phyloP scores from a whole-genome alignment of 1,140 invertebrate species.

The Meloidogyne exigua region DNA sequence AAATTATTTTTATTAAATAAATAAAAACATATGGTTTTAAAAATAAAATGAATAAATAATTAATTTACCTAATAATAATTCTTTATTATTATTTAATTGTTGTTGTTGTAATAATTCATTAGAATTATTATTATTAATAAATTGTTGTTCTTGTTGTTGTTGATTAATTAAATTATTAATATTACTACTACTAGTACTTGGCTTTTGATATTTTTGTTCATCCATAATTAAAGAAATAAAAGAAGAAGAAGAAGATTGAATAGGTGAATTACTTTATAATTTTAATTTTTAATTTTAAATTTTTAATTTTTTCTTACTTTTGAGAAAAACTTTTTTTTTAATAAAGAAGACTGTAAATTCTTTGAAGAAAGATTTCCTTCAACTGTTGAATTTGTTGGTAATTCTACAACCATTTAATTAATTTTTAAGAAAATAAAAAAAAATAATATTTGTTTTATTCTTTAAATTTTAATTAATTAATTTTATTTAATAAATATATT shows the following conservation, averaged over 20 bases:
- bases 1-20: too few species aligned
- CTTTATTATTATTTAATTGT: background rate
- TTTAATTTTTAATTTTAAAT: background rate
- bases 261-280: too few species aligned
- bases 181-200: background rate
- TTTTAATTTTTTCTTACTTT: background rate
- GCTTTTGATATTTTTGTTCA: background rate
- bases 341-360: background rate
- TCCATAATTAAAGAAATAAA: background rate
- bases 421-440: background rate
- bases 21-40: too few species aligned
- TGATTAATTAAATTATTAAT: background rate
- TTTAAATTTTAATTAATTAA: too few species aligned
- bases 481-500: too few species aligned
- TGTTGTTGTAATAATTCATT: background rate
- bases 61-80: background rate
- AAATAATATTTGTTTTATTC: too few species aligned
- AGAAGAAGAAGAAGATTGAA: background rate
- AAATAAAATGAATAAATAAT: background rate
- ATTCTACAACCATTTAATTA: background rate
- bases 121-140: background rate
- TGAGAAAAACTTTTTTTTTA: background rate
- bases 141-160: background rate
- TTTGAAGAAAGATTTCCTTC: background rate
- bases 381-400: background rate